A percentile compares a stretch with the other conserved stretches of the same genome.
These are phyloP conservation scores for Rhincodon typus DNA, from an alignment of 2,797 vertebrate species.

Conservation along the genomic window DNA sequence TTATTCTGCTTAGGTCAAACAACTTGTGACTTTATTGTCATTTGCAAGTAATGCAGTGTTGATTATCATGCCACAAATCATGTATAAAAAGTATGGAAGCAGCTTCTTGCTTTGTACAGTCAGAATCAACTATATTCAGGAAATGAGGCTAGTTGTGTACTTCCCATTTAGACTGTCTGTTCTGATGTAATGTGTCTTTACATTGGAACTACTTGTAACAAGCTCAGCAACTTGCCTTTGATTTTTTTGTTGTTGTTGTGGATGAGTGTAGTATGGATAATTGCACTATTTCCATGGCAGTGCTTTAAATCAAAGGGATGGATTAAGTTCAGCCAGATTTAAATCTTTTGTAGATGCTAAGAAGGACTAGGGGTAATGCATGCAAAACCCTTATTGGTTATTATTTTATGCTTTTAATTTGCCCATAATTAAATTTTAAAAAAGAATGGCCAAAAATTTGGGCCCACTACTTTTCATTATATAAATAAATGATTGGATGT, in stretches of 20 bases:
- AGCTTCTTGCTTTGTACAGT: neutral
- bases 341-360: neutral
- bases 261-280: too few relatives aligned
- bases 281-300: neutral
- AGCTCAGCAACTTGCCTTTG: neutral
- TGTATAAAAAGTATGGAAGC: neutral
- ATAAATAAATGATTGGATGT: too few relatives aligned
- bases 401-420: neutral
- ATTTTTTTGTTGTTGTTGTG: constrained; percentile 8
- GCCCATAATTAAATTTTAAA: neutral
- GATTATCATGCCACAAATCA: too few relatives aligned
- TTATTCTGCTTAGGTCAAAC: neutral
- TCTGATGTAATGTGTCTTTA: neutral
- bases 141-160: neutral
- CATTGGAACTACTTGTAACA: neutral
- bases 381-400: neutral
- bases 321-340: constrained; percentile 3
- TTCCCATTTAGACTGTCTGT: neutral
- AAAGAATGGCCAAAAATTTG: neutral
- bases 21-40: neutral
- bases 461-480: too few relatives aligned
- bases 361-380: neutral
- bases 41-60: neutral
- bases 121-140: neutral
- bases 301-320: neutral